phyloP scores from a whole-genome alignment of 2,113 vertebrate species.

The Lasiurus borealis region DNA sequence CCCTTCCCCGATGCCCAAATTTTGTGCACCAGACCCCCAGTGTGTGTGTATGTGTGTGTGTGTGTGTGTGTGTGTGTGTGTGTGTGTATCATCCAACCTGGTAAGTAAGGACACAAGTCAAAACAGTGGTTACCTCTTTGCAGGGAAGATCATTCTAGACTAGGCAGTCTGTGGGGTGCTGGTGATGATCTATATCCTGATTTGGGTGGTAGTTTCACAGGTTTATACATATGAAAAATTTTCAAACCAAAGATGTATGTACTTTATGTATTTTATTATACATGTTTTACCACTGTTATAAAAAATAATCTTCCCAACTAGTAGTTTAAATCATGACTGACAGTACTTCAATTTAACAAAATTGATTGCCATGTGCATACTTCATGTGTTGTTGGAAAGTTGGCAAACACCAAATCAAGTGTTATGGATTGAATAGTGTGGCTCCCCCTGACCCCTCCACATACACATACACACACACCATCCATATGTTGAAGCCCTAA shows the following conservation, averaged over 20 bases:
- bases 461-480: not conserved
- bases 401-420: not conserved
- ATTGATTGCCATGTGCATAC: not conserved
- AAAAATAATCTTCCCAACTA: not conserved
- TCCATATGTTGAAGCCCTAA: not conserved
- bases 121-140: not conserved
- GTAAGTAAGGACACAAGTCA: not conserved
- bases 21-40: too few species aligned
- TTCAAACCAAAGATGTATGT: not conserved
- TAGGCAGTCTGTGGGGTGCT: not conserved
- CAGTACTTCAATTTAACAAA: not conserved
- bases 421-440: not conserved
- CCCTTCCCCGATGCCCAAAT: too few species aligned
- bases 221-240: not conserved
- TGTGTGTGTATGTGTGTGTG: too few species aligned
- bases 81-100: not conserved
- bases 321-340: slow-evolving; percentile 19
- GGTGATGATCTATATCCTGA: not conserved
- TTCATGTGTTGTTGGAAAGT: not conserved
- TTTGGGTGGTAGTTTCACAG: not conserved
- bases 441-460: not conserved
- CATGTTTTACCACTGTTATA: slow-evolving; percentile 2
- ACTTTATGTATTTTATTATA: not conserved
- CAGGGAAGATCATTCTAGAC: not conserved
- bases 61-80: too few species aligned